Evolutionary conservation across 2,888 invertebrate species (phyloP).

Genomic region (Aplocera efformata): DNA sequence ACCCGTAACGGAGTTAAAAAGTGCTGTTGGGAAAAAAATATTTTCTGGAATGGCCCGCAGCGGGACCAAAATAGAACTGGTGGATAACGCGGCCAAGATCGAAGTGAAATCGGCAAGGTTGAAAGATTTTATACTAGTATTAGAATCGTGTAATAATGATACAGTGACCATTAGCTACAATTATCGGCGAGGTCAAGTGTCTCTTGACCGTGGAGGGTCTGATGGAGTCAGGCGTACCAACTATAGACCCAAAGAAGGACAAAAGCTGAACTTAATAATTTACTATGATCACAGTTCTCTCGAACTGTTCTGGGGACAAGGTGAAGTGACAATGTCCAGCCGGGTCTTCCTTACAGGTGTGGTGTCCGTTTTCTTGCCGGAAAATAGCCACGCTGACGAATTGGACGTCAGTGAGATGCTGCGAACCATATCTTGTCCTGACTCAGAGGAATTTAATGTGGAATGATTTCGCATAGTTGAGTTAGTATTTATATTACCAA

Average conservation of each 20-base stretch:
- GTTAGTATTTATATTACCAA: no score
- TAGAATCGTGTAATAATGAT: conserved; percentile 39
- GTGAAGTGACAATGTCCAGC: conserved; percentile 58
- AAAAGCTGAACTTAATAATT: conserved; percentile 35
- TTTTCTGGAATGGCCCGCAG: conserved; percentile 32
- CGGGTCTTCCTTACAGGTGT: conserved; percentile 47
- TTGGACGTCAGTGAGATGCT: conserved; percentile 36
- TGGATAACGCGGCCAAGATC: conserved; percentile 53
- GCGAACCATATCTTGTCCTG: conserved; percentile 33
- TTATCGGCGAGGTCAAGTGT: conserved; percentile 33
- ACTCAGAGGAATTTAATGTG: not conserved
- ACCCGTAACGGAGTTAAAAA: conserved; percentile 42
- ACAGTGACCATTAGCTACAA: conserved; percentile 48
- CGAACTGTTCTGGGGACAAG: conserved; percentile 52
- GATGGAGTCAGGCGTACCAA: conserved; percentile 52
- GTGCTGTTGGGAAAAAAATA: conserved; percentile 30
- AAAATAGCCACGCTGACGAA: conserved; percentile 20
- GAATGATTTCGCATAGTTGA: no score
- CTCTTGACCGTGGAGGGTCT: conserved; percentile 54
- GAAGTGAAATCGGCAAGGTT: conserved; percentile 31
- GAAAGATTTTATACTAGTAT: conserved; percentile 38
- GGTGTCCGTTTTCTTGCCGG: conserved; percentile 35
- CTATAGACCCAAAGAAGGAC: conserved; percentile 42
- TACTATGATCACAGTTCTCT: conserved; percentile 59
- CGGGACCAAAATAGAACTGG: conserved; percentile 27